Percentiles rank a stretch among this genome's conserved stretches.
Conservation (phyloP, 2,797 vertebrate genomes). For the Fundulus diaphanus region DNA sequence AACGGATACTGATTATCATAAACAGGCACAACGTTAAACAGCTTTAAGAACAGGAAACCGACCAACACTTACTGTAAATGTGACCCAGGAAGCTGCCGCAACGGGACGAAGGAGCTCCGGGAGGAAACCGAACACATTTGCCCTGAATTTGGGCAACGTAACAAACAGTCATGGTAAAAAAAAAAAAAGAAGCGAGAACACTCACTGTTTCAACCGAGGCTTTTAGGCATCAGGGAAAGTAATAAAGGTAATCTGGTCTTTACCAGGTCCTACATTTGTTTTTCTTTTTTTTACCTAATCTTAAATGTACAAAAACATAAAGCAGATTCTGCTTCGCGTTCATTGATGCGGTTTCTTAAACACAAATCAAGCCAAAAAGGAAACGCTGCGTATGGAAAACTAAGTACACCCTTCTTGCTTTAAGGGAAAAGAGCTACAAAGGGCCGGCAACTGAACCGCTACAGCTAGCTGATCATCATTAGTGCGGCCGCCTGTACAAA, state of each 20-base stretch:
- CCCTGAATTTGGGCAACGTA: constrained; percentile 42
- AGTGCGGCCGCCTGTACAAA: neutral
- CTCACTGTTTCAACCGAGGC: neutral
- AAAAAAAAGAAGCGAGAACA: neutral
- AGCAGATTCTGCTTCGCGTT: too few species aligned
- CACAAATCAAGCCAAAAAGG: neutral
- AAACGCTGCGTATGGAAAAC: neutral
- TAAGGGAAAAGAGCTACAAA: neutral
- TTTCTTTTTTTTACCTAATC: too few species aligned
- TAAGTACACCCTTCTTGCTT: neutral
- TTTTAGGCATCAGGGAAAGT: neutral
- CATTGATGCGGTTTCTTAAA: neutral
- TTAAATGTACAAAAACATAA: neutral
- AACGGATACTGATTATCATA: constrained; percentile 50
- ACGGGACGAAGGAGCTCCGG: constrained; percentile 38
- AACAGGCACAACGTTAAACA: constrained; percentile 62
- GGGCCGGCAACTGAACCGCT: too few species aligned
- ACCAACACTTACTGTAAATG: constrained; percentile 32
- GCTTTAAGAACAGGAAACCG: constrained; percentile 43
- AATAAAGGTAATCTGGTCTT: neutral
- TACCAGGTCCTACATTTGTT: neutral
- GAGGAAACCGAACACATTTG: constrained; percentile 20
- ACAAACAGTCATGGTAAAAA: neutral
- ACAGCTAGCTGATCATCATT: too few species aligned
- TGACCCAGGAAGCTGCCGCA: constrained; percentile 21